Base-by-base conservation (phyloP, 2,797 vertebrate genomes). In the Zalophus californianus region DNA sequence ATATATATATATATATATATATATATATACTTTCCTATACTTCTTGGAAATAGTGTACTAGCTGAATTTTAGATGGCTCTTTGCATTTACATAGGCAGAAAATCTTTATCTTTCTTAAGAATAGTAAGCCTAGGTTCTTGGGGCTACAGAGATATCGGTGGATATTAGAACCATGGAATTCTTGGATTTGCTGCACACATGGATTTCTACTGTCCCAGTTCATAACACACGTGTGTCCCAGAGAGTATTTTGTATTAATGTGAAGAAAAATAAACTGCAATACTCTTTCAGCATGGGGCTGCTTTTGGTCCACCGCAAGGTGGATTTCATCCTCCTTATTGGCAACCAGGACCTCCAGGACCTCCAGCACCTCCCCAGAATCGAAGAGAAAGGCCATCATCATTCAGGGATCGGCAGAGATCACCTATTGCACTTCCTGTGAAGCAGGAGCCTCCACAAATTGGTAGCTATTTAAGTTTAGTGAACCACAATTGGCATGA, bases 261-360 rank as follows among this genome's bases (percentile, higher is more conserved):
- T 98, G 98, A 99, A 98, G 98, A 98, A 99, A 99, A 99, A 99
- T 98, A 98, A 99, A 99, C 98, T 98, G 98, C 98, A 98, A 99
- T 99, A 98, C 98, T 97, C 98, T 98, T 98, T 97, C 99, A 99
- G 99, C 99, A 99, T 98, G 99, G 99, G 98, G 99, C 99, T 97
- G 99, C 99, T 97, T 99, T 99, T 97, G 99, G 99, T 93, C 99
- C 99, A 85, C 99, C 99, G 78, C 99, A 99, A 95, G 95, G 99
- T 94, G 99, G 99, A 97, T 99, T 99, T 99, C 99, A 99, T 94
- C 98, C 99, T 96, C 99, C 99, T 82, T 99, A 99, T 98, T 99
- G 99, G 99, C 99, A 99, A 97, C 99, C 99, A 98, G 99, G 99
- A 96, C 99, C 99, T 83, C 99, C 99, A 98, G 99, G 99, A 95